These are phyloP conservation scores for Chesias legatella DNA, from an alignment of 2,888 invertebrate genomes.

Conservation along the genomic window DNA sequence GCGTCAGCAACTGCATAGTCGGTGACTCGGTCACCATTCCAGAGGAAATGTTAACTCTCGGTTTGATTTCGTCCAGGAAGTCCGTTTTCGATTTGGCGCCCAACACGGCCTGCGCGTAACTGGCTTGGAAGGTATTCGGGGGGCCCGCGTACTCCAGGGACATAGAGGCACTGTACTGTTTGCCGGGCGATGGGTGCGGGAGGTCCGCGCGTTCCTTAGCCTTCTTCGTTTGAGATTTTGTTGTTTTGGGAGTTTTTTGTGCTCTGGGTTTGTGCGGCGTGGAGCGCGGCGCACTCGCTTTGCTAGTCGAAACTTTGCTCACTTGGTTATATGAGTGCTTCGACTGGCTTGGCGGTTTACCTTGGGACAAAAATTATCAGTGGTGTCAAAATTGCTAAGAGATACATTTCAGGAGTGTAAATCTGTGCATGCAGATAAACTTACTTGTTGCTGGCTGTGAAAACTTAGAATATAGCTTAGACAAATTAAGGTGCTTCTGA, in stretches of 20 bases:
- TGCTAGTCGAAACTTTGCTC: conserved; percentile 76
- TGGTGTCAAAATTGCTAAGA: background rate
- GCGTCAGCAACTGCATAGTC: conserved; percentile 63
- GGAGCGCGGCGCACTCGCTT: conserved; percentile 57
- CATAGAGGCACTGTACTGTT: conserved; percentile 50
- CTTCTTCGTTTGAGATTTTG: conserved; percentile 56
- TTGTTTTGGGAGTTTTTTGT: conserved; percentile 43
- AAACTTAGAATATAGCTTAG: conserved; percentile 73
- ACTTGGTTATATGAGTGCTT: conserved; percentile 78
- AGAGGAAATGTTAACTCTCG: conserved; percentile 54
- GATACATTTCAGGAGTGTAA: background rate
- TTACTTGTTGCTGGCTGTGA: conserved; percentile 70
- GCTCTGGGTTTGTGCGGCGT: conserved; percentile 53
- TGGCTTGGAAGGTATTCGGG: conserved; percentile 71
- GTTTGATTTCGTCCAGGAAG: conserved; percentile 57
- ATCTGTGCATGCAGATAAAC: conserved; percentile 23
- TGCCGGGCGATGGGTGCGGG: conserved; percentile 41
- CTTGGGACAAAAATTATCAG: conserved; percentile 39
- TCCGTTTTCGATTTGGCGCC: conserved; percentile 60
- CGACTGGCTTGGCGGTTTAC: conserved; percentile 71
- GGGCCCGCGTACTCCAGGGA: conserved; percentile 61
- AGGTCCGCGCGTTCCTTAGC: conserved; percentile 8
- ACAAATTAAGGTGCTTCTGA: conserved; percentile 73
- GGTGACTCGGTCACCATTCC: conserved; percentile 61
- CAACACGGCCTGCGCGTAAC: conserved; percentile 67